Conservation (phyloP, 2,888 invertebrate species). For the Drosophila anomalata region DNA sequence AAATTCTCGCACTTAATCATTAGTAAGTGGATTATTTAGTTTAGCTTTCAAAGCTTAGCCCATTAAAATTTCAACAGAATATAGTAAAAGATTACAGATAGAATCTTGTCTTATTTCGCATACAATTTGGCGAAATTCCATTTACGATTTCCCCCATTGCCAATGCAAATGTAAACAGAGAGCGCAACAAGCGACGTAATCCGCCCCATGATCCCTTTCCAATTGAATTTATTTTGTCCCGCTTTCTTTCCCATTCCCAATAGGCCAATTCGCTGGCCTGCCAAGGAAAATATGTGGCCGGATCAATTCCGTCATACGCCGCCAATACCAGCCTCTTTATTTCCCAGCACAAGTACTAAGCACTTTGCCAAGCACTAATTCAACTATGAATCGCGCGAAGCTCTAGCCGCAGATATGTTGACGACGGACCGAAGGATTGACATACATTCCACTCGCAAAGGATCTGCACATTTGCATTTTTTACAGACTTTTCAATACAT, state of each 20-base stretch:
- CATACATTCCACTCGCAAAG: slow-evolving; percentile 24
- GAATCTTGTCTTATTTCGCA: slow-evolving; percentile 5
- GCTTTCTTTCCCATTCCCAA: slow-evolving; percentile 41
- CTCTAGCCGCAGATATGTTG: slow-evolving; percentile 15
- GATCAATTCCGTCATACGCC: slow-evolving; percentile 90
- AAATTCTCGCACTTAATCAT: not conserved
- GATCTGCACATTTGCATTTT: slow-evolving; percentile 24
- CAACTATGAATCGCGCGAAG: slow-evolving; percentile 11
- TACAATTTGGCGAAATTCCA: slow-evolving; percentile 42
- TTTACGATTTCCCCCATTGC: slow-evolving; percentile 58
- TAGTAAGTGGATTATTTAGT: not conserved
- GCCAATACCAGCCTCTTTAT: slow-evolving; percentile 91
- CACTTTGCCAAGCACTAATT: slow-evolving; percentile 22
- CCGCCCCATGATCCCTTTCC: slow-evolving; percentile 51
- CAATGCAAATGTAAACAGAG: slow-evolving; percentile 67
- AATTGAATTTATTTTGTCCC: slow-evolving; percentile 37
- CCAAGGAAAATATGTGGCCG: slow-evolving; percentile 91
- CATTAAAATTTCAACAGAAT: not conserved
- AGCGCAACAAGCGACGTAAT: slow-evolving; percentile 45
- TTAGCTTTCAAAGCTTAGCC: not conserved
- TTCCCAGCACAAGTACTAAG: slow-evolving; percentile 92
- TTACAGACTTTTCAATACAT: not conserved
- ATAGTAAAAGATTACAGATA: not conserved
- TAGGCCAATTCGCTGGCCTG: slow-evolving; percentile 93
- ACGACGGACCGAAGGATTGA: slow-evolving; percentile 17